phyloP scores from a whole-genome alignment of 2,113 vertebrate genomes.

The Psephotus haematonotus region DNA sequence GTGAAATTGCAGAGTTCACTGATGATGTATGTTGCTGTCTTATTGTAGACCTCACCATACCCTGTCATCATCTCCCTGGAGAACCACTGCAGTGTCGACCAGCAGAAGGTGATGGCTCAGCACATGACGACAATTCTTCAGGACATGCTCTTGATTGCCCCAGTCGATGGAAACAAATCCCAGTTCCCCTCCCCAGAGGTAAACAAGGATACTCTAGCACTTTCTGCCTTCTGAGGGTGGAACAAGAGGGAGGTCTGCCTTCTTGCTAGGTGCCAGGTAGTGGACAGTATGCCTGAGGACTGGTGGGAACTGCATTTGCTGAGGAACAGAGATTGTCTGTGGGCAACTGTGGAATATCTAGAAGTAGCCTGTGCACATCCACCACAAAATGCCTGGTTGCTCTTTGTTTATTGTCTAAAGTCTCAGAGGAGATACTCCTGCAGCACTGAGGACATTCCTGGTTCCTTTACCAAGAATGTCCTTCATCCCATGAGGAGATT shows the following conservation, averaged over 20 bases:
- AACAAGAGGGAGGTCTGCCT: background rate
- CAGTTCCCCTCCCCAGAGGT: conserved; percentile 93
- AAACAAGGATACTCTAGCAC: background rate
- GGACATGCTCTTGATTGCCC: conserved; percentile 81
- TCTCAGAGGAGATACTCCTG: background rate
- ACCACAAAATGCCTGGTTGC: background rate
- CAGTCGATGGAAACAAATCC: conserved; percentile 73
- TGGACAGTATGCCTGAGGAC: background rate
- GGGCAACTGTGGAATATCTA: background rate
- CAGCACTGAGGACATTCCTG: background rate
- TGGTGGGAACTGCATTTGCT: background rate
- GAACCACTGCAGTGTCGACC: conserved; percentile 90
- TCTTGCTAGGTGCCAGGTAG: background rate
- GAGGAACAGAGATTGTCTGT: background rate
- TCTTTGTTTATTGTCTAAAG: background rate
- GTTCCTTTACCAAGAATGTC: background rate
- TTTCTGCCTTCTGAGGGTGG: background rate
- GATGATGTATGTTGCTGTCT: background rate
- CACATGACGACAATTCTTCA: conserved; percentile 85
- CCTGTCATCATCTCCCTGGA: conserved; percentile 96
- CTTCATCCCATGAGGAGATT: background rate
- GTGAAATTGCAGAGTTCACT: background rate
- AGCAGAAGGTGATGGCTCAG: conserved; percentile 89
- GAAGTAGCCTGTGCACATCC: background rate
- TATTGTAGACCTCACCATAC: conserved; percentile 83